Percentiles rank a stretch among this genome's conserved stretches.
Conservation (phyloP, 92 coral and sea anemone genomes). For the Parazoanthus swiftii region DNA sequence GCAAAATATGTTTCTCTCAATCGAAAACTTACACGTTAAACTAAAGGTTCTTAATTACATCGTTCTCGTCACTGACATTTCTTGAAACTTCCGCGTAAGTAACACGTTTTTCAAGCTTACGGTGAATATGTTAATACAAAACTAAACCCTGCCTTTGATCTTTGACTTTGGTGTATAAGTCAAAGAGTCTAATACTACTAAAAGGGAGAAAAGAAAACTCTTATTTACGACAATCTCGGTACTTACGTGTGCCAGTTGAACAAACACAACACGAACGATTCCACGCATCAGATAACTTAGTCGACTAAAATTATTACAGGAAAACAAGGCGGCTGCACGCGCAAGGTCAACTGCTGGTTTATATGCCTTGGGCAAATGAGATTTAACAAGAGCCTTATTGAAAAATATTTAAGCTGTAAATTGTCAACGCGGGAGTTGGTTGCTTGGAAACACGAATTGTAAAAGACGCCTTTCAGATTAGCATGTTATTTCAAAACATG, state of each 20-base stretch:
- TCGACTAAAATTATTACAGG: not conserved
- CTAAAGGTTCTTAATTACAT: not conserved
- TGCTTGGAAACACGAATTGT: not conserved
- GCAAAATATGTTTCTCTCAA: not conserved
- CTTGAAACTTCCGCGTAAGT: not conserved
- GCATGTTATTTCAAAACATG: not conserved
- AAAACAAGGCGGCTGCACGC: not conserved
- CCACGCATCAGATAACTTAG: not conserved
- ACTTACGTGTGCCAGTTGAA: not conserved
- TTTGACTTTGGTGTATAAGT: not conserved
- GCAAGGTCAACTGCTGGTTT: not conserved
- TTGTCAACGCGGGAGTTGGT: not conserved
- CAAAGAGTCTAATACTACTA: not conserved
- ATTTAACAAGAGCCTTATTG: not conserved
- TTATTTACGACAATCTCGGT: not conserved
- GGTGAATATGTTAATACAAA: not conserved
- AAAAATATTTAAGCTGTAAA: constrained; percentile 4
- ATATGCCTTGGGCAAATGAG: not conserved
- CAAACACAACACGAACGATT: not conserved
- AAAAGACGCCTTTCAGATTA: not conserved
- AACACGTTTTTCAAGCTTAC: too few species aligned
- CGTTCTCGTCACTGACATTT: not conserved
- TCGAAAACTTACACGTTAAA: not conserved
- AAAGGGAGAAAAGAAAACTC: too few species aligned
- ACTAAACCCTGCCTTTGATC: not conserved